Percentiles rank a stretch among this genome's conserved stretches.
Evolutionary conservation across 2,888 invertebrate genomes (phyloP).

Genomic region (Macroteleia sp.): DNA sequence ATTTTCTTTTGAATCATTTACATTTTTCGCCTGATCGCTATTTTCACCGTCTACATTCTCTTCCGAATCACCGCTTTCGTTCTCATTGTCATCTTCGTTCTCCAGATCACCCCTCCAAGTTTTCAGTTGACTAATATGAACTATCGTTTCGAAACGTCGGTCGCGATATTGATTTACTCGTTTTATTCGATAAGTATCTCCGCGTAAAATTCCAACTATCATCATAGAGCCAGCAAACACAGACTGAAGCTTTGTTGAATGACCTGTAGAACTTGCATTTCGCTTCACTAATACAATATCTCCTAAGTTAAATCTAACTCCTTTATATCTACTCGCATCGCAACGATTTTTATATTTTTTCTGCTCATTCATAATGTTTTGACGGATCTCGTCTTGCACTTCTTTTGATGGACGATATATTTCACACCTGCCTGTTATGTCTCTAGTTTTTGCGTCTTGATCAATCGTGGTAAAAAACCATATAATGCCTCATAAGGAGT

Average conservation of each 20-base stretch:
- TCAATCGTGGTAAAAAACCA: too few relatives aligned
- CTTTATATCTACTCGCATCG: background rate
- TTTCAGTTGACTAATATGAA: background rate
- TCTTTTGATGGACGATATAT: too few relatives aligned
- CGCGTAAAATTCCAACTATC: background rate
- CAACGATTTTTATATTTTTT: background rate
- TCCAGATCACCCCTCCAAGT: background rate
- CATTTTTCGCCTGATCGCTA: too few relatives aligned
- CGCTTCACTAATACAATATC: slow-evolving; percentile 24
- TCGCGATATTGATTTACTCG: background rate
- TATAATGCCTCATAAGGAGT: background rate
- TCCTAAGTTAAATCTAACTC: background rate
- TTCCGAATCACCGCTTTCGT: too few relatives aligned
- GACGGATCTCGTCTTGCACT: too few relatives aligned
- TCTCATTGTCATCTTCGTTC: too few relatives aligned
- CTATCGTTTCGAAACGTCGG: background rate
- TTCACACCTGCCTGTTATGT: too few relatives aligned
- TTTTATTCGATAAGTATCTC: background rate
- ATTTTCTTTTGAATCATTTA: too few relatives aligned
- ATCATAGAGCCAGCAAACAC: slow-evolving; percentile 6
- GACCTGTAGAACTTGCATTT: slow-evolving; percentile 3
- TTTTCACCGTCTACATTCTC: too few relatives aligned
- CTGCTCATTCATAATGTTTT: background rate
- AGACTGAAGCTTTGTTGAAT: slow-evolving; percentile 18
- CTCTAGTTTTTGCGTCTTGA: too few relatives aligned